Percentiles rank a stretch among this genome's conserved stretches.
These are phyloP conservation scores for Linnaemya tessellans DNA, from an alignment of 2,888 invertebrate species.

Conservation along the genomic window DNA sequence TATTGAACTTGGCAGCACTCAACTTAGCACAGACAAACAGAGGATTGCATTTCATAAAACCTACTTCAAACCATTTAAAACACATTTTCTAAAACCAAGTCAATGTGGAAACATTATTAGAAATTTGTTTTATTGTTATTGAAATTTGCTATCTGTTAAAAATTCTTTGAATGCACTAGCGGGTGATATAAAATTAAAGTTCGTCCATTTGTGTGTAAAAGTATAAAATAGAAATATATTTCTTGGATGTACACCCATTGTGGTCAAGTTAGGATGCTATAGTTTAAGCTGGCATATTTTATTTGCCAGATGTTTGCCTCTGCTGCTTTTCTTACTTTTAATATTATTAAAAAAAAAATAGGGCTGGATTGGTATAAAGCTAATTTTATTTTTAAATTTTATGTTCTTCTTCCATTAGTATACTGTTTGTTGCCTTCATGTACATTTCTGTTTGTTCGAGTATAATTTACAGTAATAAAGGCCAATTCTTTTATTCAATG, in stretches of 20 bases:
- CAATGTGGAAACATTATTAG: no score
- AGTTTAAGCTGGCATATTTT: constrained; percentile 12
- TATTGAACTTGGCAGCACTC: no score
- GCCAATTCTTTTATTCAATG: not conserved
- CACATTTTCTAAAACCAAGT: no score
- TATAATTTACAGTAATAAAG: constrained; percentile 40
- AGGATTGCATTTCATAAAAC: no score
- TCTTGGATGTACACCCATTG: not conserved
- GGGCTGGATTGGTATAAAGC: not conserved
- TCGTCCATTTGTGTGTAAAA: not conserved
- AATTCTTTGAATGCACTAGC: not conserved
- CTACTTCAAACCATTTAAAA: no score
- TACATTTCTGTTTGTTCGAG: constrained; percentile 38
- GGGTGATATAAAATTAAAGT: not conserved
- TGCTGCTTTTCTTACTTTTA: not conserved
- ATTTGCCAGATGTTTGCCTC: not conserved
- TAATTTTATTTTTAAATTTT: constrained; percentile 6
- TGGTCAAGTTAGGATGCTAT: constrained; percentile 31
- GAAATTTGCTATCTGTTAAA: not conserved
- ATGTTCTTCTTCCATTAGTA: constrained; percentile 8
- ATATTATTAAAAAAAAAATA: constrained; percentile 25
- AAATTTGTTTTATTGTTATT: no score
- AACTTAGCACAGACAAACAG: no score
- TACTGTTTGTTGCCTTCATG: constrained; percentile 26
- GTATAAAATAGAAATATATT: not conserved